A percentile compares a stretch with the other conserved stretches of the same genome.
Conservation (phyloP, 2,888 invertebrate genomes). For the Drosophila tripunctata region DNA sequence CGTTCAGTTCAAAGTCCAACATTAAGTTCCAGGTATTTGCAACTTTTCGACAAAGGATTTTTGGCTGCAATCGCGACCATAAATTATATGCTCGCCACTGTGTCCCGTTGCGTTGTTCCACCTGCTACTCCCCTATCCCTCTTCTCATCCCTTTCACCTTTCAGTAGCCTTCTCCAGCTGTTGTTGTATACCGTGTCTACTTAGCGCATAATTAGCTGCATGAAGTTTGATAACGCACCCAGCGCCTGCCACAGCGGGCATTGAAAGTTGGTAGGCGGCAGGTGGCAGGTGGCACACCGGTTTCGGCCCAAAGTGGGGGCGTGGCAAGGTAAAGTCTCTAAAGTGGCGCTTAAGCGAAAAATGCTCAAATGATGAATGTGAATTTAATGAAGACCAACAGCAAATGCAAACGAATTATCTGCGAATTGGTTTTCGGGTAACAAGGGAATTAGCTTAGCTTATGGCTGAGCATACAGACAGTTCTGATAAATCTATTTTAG, state of each 20-base stretch:
- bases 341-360: slow-evolving; percentile 51
- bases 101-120: slow-evolving; percentile 22
- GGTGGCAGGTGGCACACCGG: no score
- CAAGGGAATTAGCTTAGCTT: background rate
- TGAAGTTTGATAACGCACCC: slow-evolving; percentile 59
- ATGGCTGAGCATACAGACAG: background rate
- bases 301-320: no score
- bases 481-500: background rate
- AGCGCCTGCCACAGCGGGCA: slow-evolving; percentile 12
- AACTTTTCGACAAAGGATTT: slow-evolving; percentile 80
- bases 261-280: background rate
- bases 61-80: slow-evolving; percentile 78
- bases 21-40: slow-evolving; percentile 79
- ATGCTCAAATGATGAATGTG: slow-evolving; percentile 69
- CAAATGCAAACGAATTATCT: slow-evolving; percentile 12
- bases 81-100: slow-evolving; percentile 58
- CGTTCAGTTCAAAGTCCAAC: slow-evolving; percentile 75
- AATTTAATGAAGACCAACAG: slow-evolving; percentile 55
- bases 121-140: background rate
- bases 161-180: slow-evolving; percentile 1
- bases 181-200: slow-evolving; percentile 60
- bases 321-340: slow-evolving; percentile 18
- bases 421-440: no score
- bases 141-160: background rate
- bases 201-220: slow-evolving; percentile 79